Evolutionary conservation across 2,797 vertebrate species (phyloP).

Genomic region (Thaleichthys pacificus): DNA sequence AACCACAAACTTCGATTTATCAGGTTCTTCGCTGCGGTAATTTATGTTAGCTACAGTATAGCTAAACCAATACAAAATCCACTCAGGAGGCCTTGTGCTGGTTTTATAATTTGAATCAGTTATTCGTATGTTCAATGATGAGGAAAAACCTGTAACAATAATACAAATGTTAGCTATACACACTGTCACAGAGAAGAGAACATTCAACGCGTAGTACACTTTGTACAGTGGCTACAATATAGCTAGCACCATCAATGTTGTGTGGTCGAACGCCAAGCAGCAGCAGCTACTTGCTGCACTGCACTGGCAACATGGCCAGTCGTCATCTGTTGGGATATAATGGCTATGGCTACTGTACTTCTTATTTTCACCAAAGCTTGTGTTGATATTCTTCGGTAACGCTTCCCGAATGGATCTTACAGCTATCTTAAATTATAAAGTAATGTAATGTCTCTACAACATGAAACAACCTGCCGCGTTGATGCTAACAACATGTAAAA

Average conservation of each 20-base stretch:
- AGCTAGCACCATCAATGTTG: constrained; percentile 36
- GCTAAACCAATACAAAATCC: constrained; percentile 2
- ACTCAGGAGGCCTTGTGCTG: background rate
- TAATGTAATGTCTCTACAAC: background rate
- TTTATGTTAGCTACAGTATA: constrained; percentile 1
- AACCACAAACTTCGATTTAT: background rate
- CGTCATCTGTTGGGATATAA: constrained; percentile 30
- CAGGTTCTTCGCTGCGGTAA: background rate
- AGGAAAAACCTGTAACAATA: background rate
- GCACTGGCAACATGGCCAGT: constrained; percentile 30
- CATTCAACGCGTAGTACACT: background rate
- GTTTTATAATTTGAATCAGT: background rate
- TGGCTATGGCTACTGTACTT: background rate
- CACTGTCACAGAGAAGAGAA: background rate
- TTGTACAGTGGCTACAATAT: constrained; percentile 4
- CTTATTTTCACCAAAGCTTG: background rate
- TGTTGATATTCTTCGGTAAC: background rate
- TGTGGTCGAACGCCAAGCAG: constrained; percentile 47
- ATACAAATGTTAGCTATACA: background rate
- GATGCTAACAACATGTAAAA: background rate
- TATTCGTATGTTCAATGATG: background rate
- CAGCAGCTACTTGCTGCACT: constrained; percentile 49
- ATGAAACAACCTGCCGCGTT: background rate
- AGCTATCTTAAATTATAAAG: background rate
- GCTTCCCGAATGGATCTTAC: background rate